phyloP scores from a whole-genome alignment of 2,797 vertebrate species.

The Takifugu ocellatus region DNA sequence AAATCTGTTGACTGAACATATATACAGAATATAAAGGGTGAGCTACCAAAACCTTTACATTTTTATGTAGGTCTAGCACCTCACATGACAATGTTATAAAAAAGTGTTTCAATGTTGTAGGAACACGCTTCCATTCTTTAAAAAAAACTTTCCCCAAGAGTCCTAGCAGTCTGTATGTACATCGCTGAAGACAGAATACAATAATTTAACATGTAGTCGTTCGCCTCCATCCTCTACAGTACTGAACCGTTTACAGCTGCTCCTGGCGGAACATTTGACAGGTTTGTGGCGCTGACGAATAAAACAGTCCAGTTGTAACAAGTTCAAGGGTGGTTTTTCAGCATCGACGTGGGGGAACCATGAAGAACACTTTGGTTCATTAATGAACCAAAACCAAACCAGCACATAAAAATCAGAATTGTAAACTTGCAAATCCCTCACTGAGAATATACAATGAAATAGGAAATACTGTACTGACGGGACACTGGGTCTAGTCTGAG shows the following conservation, averaged over 20 bases:
- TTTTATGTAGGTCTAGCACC: conserved; percentile 41
- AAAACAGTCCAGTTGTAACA: not conserved
- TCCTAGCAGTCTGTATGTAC: conserved; percentile 13
- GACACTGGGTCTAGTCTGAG: too few relatives aligned
- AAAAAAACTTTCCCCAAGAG: not conserved
- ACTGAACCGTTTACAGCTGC: conserved; percentile 7
- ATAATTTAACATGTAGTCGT: not conserved
- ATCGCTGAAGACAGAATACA: not conserved
- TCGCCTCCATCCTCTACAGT: conserved; percentile 7
- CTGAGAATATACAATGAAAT: conserved; percentile 3
- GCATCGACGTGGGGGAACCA: not conserved
- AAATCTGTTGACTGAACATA: conserved; percentile 32
- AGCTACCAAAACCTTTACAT: conserved; percentile 41
- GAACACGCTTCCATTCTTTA: not conserved
- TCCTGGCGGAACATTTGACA: not conserved
- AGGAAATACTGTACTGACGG: conserved; percentile 16
- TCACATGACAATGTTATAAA: conserved; percentile 33
- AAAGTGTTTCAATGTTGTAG: not conserved
- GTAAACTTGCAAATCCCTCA: not conserved
- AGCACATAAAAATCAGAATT: conserved; percentile 15
- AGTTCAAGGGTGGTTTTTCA: not conserved
- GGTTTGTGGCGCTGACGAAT: not conserved
- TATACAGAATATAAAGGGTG: conserved; percentile 40
- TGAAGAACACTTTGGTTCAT: too few relatives aligned
- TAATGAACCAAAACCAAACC: not conserved